These are phyloP conservation scores for Champsocephalus gunnari DNA, from an alignment of 2,797 vertebrate species.

Conservation along the genomic window DNA sequence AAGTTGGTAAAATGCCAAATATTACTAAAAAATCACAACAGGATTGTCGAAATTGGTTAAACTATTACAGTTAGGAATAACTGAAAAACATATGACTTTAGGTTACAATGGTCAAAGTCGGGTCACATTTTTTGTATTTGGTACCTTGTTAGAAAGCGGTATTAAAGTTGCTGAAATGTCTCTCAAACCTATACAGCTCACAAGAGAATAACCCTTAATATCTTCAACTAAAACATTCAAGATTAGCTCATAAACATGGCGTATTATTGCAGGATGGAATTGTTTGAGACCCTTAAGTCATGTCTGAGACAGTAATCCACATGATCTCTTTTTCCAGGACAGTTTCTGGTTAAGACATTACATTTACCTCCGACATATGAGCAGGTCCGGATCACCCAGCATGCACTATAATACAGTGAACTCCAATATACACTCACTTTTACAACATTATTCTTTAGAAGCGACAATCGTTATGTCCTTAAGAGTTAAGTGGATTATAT, in stretches of 20 bases:
- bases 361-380: not conserved
- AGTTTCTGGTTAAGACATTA: not conserved
- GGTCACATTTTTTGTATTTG: not conserved
- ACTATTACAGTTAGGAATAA: too few species aligned
- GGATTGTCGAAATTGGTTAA: too few species aligned
- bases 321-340: conserved; percentile 14
- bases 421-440: conserved; percentile 6
- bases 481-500: conserved; percentile 19
- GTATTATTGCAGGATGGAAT: conserved; percentile 8
- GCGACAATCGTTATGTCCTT: conserved; percentile 14
- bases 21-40: too few species aligned
- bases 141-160: not conserved
- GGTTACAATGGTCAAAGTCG: not conserved
- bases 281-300: conserved; percentile 23
- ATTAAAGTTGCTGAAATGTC: not conserved
- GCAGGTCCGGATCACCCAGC: conserved; percentile 7
- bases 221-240: not conserved
- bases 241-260: not conserved
- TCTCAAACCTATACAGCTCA: not conserved
- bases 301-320: conserved; percentile 38
- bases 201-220: not conserved
- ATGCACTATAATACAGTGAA: conserved; percentile 11
- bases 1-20: too few species aligned
- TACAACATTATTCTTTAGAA: conserved; percentile 24
- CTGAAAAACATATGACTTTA: too few species aligned